Base-by-base conservation (phyloP, 2,888 invertebrate genomes). In the Drosophila lutescens region DNA sequence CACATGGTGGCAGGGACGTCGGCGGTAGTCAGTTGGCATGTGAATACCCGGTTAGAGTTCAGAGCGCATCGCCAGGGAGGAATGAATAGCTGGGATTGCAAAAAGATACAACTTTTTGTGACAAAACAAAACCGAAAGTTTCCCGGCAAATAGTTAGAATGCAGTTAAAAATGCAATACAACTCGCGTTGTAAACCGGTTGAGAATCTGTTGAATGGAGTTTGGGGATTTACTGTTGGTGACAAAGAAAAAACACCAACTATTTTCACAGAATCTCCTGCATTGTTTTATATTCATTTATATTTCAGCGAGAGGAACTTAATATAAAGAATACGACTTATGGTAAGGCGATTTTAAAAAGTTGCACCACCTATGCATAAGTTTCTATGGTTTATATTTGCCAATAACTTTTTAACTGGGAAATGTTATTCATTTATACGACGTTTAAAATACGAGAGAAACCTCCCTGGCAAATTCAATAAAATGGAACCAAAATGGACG, bases 41-140 rank as follows among this genome's bases (percentile, higher is more conserved):
- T 51, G 47, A 63, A 60, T 69, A 49, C 46, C 62, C 43, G 55
- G 20, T 47, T 40, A 63, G 58, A 76, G 79, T 65, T 76, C 76
- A 66, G 49, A 82, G 65, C 46, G 51, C 70, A 60, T 38, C 74
- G 60, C 47, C 59, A 57, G 77, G 55, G 57, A 74, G 26, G 54
- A 44, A 17, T 26, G 44, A 43, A 38, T 17, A 46, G 55, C 38
- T 46, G 56, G 46, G 69, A 54, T 62, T 62, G 32, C 10, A 23
- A 34, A 23, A 34, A 36, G 53, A 53, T 65, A 61, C 40, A 41
- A 55, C 50, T 51, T 56, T 70, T 59, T 71, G 59, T 58, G 44
- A 32, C 50, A 43, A 20, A 44, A 62, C 41, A 47, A 74, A 65
- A 65, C 10, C 17, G 49, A 41, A 43, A 47, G 20, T 41, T 47